Evolutionary conservation across 2,888 invertebrate species (phyloP).

Genomic region (Diaphora mendica): DNA sequence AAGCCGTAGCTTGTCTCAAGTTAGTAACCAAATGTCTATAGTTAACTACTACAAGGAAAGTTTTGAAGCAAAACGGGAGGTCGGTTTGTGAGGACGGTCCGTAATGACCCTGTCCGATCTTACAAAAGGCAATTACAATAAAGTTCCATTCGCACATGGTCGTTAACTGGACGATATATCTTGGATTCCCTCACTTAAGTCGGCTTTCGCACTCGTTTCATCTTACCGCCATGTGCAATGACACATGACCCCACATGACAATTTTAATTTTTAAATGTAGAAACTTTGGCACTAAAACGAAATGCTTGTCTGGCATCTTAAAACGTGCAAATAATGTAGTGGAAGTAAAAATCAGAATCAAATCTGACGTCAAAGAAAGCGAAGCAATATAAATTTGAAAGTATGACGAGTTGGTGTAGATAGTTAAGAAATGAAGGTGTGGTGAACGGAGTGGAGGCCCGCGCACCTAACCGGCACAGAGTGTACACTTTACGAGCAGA

Average conservation of each 20-base stretch:
- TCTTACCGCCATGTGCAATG: slow-evolving; percentile 56
- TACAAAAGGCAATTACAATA: slow-evolving; percentile 87
- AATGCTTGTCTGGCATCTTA: slow-evolving; percentile 14
- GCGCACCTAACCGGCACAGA: slow-evolving; percentile 80
- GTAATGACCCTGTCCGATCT: slow-evolving; percentile 85
- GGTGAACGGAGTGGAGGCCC: slow-evolving; percentile 62
- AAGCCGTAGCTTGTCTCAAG: slow-evolving; percentile 55
- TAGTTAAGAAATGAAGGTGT: slow-evolving; percentile 44
- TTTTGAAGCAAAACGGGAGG: slow-evolving; percentile 76
- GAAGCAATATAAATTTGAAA: slow-evolving; percentile 1
- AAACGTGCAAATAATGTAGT: neutral
- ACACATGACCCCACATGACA: slow-evolving; percentile 46
- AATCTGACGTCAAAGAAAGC: neutral
- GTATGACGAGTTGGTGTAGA: slow-evolving; percentile 43
- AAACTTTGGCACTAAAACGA: slow-evolving; percentile 18
- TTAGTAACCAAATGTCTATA: slow-evolving; percentile 57
- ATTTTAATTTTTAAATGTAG: slow-evolving; percentile 49
- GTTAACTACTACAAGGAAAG: slow-evolving; percentile 69
- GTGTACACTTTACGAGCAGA: slow-evolving; percentile 85
- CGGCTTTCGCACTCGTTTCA: slow-evolving; percentile 73
- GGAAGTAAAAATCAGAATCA: neutral
- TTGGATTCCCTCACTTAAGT: slow-evolving; percentile 77
- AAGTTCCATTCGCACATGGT: slow-evolving; percentile 85
- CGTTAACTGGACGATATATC: slow-evolving; percentile 85
- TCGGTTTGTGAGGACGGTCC: slow-evolving; percentile 75